Conservation (phyloP, 2,888 invertebrate genomes). For the Ethmia dodecea region DNA sequence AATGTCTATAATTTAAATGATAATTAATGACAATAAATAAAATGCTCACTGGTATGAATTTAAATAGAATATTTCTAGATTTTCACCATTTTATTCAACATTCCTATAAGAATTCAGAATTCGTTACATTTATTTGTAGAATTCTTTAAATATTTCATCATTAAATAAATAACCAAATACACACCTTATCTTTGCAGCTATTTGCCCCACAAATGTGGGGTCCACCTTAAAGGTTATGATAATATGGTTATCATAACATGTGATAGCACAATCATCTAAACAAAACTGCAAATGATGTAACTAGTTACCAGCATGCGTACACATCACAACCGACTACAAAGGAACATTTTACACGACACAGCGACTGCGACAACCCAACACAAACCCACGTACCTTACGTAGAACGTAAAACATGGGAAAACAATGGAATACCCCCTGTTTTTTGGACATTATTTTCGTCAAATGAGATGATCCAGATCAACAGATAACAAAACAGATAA, state of each 20-base stretch:
- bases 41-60: no score
- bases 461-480: conserved; percentile 48
- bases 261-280: conserved; percentile 22
- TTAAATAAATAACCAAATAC: not conserved
- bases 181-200: not conserved
- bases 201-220: not conserved
- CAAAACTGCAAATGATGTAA: conserved; percentile 27
- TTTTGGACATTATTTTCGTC: conserved; percentile 29
- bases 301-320: no score
- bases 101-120: no score
- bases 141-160: not conserved
- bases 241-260: conserved; percentile 39
- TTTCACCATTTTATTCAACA: no score
- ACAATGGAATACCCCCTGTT: conserved; percentile 28
- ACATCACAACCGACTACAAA: not conserved
- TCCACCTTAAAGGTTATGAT: conserved; percentile 33
- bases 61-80: no score
- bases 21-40: no score
- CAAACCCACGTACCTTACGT: conserved; percentile 44
- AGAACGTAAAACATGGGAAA: conserved; percentile 58
- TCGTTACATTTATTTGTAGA: not conserved
- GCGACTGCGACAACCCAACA: conserved; percentile 7
- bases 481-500: conserved; percentile 62
- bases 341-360: not conserved
- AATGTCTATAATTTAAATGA: no score